Conservation (phyloP, 2,888 invertebrate genomes). For the Tanypteryx hageni region DNA sequence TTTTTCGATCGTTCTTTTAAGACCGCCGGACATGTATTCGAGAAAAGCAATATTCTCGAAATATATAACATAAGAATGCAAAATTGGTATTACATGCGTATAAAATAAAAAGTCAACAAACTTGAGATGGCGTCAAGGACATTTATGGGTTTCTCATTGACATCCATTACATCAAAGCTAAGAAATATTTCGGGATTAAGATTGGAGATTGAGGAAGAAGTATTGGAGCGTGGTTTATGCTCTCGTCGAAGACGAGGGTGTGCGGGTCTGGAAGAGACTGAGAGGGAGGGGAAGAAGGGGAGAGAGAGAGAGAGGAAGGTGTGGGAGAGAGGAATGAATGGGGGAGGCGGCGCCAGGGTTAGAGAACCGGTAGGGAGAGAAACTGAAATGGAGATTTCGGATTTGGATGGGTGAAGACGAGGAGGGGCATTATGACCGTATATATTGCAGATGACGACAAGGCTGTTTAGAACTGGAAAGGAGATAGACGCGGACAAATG, state of each 20-base stretch:
- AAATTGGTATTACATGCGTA: too few relatives aligned
- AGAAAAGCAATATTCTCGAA: too few relatives aligned
- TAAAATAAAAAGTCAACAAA: too few relatives aligned
- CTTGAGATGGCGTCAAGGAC: too few relatives aligned
- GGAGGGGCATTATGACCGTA: background rate
- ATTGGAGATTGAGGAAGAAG: background rate
- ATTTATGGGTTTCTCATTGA: too few relatives aligned
- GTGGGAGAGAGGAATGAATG: background rate
- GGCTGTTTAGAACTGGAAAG: background rate
- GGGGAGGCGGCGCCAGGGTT: background rate
- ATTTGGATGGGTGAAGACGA: constrained; percentile 20
- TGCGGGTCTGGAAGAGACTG: background rate
- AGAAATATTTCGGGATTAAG: background rate
- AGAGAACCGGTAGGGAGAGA: background rate
- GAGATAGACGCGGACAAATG: constrained; percentile 22
- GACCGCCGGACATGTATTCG: too few relatives aligned
- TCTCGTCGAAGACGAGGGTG: background rate
- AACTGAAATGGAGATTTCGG: background rate
- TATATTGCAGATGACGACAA: constrained; percentile 17
- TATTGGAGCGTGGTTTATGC: too few relatives aligned
- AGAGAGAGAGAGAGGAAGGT: background rate
- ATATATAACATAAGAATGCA: too few relatives aligned
- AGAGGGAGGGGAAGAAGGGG: background rate
- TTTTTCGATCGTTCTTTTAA: too few relatives aligned
- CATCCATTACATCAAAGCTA: background rate